These are phyloP conservation scores for Oryzias celebensis DNA, from an alignment of 2,113 vertebrate genomes.

Conservation along the genomic window DNA sequence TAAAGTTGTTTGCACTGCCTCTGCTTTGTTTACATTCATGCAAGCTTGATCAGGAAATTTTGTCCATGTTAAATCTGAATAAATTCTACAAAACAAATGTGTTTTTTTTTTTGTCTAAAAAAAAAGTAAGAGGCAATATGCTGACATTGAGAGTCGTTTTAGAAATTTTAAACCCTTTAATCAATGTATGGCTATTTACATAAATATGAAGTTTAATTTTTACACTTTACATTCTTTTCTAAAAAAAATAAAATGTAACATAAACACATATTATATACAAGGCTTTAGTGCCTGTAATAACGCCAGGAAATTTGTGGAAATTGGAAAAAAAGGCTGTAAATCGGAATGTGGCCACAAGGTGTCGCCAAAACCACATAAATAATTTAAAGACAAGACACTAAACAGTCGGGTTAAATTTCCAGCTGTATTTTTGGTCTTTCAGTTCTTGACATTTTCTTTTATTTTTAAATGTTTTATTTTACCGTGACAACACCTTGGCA, in stretches of 20 bases:
- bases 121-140: background rate
- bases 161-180: slow-evolving; percentile 19
- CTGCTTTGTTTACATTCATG: slow-evolving; percentile 1
- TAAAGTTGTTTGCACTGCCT: slow-evolving; percentile 4
- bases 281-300: background rate
- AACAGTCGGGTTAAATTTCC: background rate
- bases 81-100: slow-evolving; percentile 3
- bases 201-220: slow-evolving; percentile 2
- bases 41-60: background rate
- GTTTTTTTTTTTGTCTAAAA: background rate
- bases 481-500: background rate
- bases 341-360: slow-evolving; percentile 38
- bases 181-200: slow-evolving; percentile 9
- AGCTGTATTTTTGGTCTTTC: background rate
- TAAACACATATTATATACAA: slow-evolving; percentile 2
- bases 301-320: slow-evolving; percentile 1
- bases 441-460: background rate
- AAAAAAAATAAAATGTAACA: slow-evolving; percentile 5
- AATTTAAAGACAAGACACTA: background rate
- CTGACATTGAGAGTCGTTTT: slow-evolving; percentile 5
- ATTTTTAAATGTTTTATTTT: background rate
- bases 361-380: slow-evolving; percentile 32
- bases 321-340: slow-evolving; percentile 10
- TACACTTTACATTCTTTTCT: slow-evolving; percentile 6
- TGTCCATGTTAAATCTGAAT: slow-evolving; percentile 37